Evolutionary conservation across 2,888 invertebrate genomes (phyloP), one percentile per base, ranked within the genome.

Genomic region (Drosophila rellima): DNA sequence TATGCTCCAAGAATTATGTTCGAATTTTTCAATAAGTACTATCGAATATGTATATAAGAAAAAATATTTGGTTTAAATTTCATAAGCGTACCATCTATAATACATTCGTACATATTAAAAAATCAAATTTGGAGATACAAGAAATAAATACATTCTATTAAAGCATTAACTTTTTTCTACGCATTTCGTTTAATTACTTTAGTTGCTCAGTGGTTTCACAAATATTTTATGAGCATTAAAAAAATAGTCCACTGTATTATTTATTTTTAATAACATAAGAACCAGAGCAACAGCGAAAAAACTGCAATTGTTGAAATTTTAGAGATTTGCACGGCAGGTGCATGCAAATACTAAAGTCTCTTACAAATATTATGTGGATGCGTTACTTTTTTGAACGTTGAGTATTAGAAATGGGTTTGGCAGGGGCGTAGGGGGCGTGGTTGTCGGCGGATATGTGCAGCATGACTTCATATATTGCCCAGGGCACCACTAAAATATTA

Each of bases 401-500:
- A 17, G 29, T 39, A 52, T 40, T 18, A 42, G n/a, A 29, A 65
- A 55, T 23, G 29, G 23, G 45, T 42, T 13, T 52, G 39, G 33
- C 57, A 52, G 31, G 50, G 47, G 35, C 17, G 26, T 40, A 5
- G 15, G 11, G 37, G 37, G 59, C 23, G 50, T 18, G 59, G 52
- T 20, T 56, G 40, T 54, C n/a, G 59, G 50, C 61, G 75, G 74
- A 73, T 81, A 84, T 84, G 73, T 66, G 80, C 70, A 61, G 61
- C 86, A 73, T 74, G 83, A 73, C 83, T 85, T 76, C 83, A 78
- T 76, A 82, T 85, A 85, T 84, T 79, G 88, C 85, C 79, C 77
- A 63, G 67, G 85, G 85, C 78, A 71, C 84, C 83, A 86, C 85
- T 82, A 86, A 86, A 85, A 86, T 88, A 88, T 87, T 86, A 88